Base-by-base conservation (phyloP, 1,140 invertebrate species). In the Odontomachus brunneus region DNA sequence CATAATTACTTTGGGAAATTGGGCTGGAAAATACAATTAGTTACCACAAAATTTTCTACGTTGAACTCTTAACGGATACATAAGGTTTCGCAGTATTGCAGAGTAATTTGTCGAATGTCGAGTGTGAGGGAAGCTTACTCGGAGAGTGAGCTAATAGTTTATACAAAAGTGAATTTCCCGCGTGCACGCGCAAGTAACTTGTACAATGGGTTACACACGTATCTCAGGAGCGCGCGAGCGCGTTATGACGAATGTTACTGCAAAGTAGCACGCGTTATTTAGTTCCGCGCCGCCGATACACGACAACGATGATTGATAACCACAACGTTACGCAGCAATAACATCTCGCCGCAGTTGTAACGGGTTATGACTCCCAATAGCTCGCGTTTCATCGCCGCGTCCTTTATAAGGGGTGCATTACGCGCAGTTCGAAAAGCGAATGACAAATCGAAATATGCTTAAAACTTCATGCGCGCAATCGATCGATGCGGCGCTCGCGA, bases 231-330 rank as follows among this genome's bases (percentile, higher is more conserved):
- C 15, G 9, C 3, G 57, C 15, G 69, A 72, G n/a, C 19, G n/a
- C 26, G 22, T 1, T 12, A 49, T 5, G 38, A 48, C 14, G 14
- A 12, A 19, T 48, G 38, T 51, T 62, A 26, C 24, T 19, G 11
- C 24, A 29, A 63, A 63, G 15, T 24, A 14, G 17, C 22, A 9
- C 24, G 55, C 53, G 59, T 51, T 51, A 75, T 75, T 63, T 51
- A 75, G 65, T 59, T 75, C 22, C 29, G 59, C n/a, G 59, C 22
- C 59, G 44, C 29, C 29, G 5, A 33, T 5, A 75, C 53, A 66
- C 26, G 60, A 5, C 49, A 75, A 75, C 44, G 12, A 26, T 74
- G 55, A 76, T 76, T 65, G 51, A 75, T 65, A 76, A 75, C 44
- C n/a, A 44, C 59, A 51, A 17, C 57, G 26, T 65, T 65, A 76